A percentile compares a stretch with the other conserved stretches of the same genome.
Conservation (phyloP, 2,113 vertebrate genomes). For the Larimichthys crocea region DNA sequence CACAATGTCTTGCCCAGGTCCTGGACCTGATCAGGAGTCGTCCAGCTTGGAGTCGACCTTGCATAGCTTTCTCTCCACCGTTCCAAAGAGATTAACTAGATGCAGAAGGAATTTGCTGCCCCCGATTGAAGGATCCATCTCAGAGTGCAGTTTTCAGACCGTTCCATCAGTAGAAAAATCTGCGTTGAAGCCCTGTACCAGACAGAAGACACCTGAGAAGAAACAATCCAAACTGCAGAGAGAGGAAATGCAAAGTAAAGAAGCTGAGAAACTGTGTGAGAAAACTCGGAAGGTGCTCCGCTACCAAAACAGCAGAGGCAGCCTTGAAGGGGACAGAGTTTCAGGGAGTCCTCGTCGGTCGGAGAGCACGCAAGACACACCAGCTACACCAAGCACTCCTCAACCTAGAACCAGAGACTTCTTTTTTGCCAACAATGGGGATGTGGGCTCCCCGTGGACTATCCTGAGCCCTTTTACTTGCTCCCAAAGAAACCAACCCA, state of each 20-base stretch:
- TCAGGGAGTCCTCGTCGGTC: slow-evolving; percentile 6
- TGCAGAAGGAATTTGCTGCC: slow-evolving; percentile 44
- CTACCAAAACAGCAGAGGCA: slow-evolving; percentile 46
- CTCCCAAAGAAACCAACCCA: slow-evolving; percentile 7
- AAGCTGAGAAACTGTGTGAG: slow-evolving; percentile 49
- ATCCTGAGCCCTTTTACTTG: slow-evolving; percentile 79
- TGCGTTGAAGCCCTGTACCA: neutral
- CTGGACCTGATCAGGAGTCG: neutral
- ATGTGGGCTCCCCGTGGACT: slow-evolving; percentile 77
- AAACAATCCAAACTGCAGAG: slow-evolving; percentile 39
- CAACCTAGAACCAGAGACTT: slow-evolving; percentile 63
- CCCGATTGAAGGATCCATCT: slow-evolving; percentile 14
- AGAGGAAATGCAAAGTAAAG: slow-evolving; percentile 15
- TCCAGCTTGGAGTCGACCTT: slow-evolving; percentile 76
- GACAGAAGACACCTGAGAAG: slow-evolving; percentile 31
- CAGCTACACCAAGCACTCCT: slow-evolving; percentile 64
- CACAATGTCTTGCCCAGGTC: slow-evolving; percentile 30
- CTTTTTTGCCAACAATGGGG: slow-evolving; percentile 62
- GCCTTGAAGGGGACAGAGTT: slow-evolving; percentile 25
- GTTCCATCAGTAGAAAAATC: neutral
- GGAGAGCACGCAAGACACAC: neutral
- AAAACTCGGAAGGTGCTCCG: slow-evolving; percentile 54
- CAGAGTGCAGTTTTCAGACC: neutral
- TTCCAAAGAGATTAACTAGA: slow-evolving; percentile 44
- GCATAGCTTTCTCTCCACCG: slow-evolving; percentile 73